Percentiles rank a stretch among this genome's conserved stretches.
phyloP scores from a whole-genome alignment of 1,140 invertebrate genomes.

The Bombus affinis region DNA sequence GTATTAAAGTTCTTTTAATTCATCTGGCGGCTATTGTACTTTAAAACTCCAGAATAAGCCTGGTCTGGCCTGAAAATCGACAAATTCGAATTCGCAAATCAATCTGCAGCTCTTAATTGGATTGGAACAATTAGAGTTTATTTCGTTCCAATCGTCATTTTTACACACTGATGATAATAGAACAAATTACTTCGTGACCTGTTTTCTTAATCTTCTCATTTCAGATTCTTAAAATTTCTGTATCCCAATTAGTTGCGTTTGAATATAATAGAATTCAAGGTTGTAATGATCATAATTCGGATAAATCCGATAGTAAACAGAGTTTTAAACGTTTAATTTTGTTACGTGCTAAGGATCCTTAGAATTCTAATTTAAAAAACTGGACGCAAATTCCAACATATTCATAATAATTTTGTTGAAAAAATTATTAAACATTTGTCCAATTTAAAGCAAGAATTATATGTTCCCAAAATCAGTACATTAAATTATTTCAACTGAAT shows the following conservation, averaged over 20 bases:
- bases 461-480: background rate
- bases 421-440: too few species aligned
- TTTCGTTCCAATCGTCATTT: background rate
- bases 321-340: background rate
- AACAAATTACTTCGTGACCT: conserved; percentile 2
- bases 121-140: background rate
- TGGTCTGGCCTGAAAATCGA: conserved; percentile 41
- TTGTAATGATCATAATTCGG: too few species aligned
- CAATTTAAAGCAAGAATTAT: too few species aligned
- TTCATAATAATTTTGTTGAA: too few species aligned
- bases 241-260: background rate
- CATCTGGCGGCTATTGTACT: conserved; percentile 37
- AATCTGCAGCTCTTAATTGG: conserved; percentile 16
- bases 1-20: conserved; percentile 66
- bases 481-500: background rate
- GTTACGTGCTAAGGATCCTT: too few species aligned
- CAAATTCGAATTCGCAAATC: conserved; percentile 33
- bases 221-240: background rate
- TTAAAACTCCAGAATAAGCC: conserved; percentile 15
- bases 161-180: background rate
- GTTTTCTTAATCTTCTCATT: background rate
- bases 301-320: background rate
- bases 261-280: too few species aligned
- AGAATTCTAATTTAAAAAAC: too few species aligned
- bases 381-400: too few species aligned